These are phyloP conservation scores for Calycopis cecrops DNA, from an alignment of 1,140 invertebrate species.

Conservation along the genomic window DNA sequence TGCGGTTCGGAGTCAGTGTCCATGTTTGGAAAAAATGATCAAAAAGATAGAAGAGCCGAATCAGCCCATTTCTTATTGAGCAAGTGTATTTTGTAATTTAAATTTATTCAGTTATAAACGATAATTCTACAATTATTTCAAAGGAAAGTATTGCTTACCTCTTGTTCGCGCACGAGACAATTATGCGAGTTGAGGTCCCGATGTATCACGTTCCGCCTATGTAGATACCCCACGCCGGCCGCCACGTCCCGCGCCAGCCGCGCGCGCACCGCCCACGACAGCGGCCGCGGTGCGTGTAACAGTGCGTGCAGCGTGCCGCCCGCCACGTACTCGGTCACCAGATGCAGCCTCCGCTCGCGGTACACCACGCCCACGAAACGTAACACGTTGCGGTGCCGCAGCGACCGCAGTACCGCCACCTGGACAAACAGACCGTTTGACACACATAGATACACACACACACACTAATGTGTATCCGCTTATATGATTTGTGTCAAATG, in stretches of 20 bases:
- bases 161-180: constrained; percentile 81
- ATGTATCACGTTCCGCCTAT: constrained; percentile 96
- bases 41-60: too few relatives aligned
- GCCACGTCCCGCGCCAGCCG: constrained; percentile 94
- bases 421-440: too few relatives aligned
- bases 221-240: constrained; percentile 94
- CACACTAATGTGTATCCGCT: too few relatives aligned
- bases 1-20: too few relatives aligned
- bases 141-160: constrained; percentile 15
- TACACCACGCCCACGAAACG: constrained; percentile 95
- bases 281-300: constrained; percentile 66
- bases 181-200: constrained; percentile 97
- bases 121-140: too few relatives aligned
- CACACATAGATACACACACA: too few relatives aligned
- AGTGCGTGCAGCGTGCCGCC: constrained; percentile 88
- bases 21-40: too few relatives aligned
- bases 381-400: constrained; percentile 93
- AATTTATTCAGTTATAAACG: too few relatives aligned
- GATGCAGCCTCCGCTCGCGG: constrained; percentile 92
- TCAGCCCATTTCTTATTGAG: too few relatives aligned
- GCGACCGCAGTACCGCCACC: constrained; percentile 90
- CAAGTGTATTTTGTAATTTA: too few relatives aligned
- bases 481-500: too few relatives aligned
- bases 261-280: constrained; percentile 89
- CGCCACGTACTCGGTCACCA: constrained; percentile 94